Percentiles rank a stretch among this genome's conserved stretches.
phyloP scores from a whole-genome alignment of 1,140 invertebrate species.

The Calliopsis andreniformis region DNA sequence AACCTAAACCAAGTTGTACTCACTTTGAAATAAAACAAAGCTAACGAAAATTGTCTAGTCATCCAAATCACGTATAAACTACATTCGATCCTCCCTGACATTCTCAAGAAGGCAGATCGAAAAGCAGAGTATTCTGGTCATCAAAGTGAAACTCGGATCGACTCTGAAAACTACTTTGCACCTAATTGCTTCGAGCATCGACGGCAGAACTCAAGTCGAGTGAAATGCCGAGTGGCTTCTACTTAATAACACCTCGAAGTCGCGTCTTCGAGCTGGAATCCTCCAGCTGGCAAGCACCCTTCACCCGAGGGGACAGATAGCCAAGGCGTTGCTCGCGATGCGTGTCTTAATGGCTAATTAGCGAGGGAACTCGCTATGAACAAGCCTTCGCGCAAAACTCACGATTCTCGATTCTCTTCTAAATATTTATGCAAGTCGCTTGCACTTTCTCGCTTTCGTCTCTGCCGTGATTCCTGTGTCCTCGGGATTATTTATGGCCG shows the following conservation, averaged over 20 bases:
- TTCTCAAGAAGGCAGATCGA: too few species aligned
- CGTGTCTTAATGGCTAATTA: slow-evolving; percentile 15
- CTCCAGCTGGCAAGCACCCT: neutral
- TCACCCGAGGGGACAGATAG: neutral
- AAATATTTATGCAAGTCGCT: neutral
- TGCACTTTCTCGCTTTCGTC: neutral
- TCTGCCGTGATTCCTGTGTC: neutral
- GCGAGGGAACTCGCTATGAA: neutral
- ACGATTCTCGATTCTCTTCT: neutral
- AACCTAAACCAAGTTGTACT: too few species aligned
- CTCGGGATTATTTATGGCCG: neutral
- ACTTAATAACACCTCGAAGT: neutral
- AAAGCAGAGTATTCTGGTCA: too few species aligned
- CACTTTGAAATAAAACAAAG: too few species aligned
- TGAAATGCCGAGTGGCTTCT: neutral
- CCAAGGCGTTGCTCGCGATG: neutral
- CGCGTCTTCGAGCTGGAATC: neutral
- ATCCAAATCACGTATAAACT: too few species aligned
- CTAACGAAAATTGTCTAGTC: too few species aligned
- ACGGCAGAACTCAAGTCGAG: neutral
- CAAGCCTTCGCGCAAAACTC: too few species aligned
- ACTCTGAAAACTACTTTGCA: too few species aligned
- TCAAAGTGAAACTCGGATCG: too few species aligned
- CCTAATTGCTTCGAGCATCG: neutral
- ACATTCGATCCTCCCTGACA: too few species aligned